These are phyloP conservation scores for Circaetus cinerascens DNA, from an alignment of 2,113 vertebrate genomes.

Conservation along the genomic window DNA sequence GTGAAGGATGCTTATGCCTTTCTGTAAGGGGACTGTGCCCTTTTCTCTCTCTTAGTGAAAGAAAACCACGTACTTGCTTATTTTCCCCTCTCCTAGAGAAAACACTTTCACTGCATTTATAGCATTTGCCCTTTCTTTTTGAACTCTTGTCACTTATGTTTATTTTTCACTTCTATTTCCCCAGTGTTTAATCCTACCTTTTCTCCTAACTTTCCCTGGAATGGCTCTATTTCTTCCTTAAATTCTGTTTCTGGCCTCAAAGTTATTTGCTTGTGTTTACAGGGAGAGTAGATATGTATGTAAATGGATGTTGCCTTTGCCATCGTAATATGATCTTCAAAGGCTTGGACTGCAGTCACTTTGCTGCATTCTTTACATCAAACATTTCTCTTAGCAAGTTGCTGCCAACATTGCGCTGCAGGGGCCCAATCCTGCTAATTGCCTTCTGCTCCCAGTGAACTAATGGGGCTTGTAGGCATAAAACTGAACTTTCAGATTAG, in stretches of 20 bases:
- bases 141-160: background rate
- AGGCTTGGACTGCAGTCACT: background rate
- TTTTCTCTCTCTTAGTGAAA: background rate
- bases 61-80: background rate
- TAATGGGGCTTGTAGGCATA: background rate
- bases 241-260: background rate
- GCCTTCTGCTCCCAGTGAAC: background rate
- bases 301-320: background rate
- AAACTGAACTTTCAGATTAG: background rate
- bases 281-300: constrained; percentile 18
- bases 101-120: background rate
- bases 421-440: background rate
- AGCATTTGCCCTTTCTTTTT: background rate
- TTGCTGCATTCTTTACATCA: constrained; percentile 46
- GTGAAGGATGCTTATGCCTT: background rate
- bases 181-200: background rate
- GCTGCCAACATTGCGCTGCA: background rate
- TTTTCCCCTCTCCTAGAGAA: background rate
- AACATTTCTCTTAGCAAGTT: background rate
- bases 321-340: constrained; percentile 35
- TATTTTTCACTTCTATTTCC: background rate
- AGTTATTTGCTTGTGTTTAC: constrained; percentile 46
- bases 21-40: background rate
- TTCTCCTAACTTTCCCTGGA: background rate
- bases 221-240: background rate